Percentiles rank a stretch among this genome's conserved stretches.
phyloP scores from a whole-genome alignment of 2,113 vertebrate genomes.

The Mus spicilegus region DNA sequence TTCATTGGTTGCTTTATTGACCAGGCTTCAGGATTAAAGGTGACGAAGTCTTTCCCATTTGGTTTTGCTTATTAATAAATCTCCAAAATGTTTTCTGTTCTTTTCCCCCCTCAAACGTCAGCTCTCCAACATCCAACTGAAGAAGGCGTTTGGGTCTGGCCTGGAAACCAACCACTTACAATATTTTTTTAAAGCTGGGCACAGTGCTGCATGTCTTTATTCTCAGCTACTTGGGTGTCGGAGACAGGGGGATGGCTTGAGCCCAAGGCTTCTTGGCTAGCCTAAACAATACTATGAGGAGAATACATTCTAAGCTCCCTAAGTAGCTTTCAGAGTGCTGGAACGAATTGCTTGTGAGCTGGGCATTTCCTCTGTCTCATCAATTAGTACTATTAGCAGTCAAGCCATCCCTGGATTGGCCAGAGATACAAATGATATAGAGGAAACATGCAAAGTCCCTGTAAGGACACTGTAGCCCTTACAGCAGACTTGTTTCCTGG shows the following conservation, averaged over 20 bases:
- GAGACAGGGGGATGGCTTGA: not conserved
- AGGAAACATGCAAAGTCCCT: not conserved
- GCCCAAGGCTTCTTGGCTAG: not conserved
- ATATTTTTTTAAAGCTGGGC: not conserved
- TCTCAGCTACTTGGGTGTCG: not conserved
- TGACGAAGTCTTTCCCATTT: not conserved
- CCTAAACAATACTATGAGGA: not conserved
- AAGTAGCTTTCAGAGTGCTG: not conserved
- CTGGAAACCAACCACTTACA: slow-evolving; percentile 19
- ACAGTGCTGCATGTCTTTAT: not conserved
- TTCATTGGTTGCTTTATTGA: not conserved
- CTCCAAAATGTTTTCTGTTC: not conserved
- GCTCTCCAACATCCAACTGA: not conserved
- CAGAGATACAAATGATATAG: slow-evolving; percentile 12
- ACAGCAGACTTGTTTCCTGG: not conserved
- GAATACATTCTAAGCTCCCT: not conserved
- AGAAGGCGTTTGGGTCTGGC: slow-evolving; percentile 1
- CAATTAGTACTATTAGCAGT: not conserved
- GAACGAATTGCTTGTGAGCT: not conserved
- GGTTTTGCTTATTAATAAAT: not conserved
- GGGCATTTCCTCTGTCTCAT: not conserved
- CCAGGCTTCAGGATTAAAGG: not conserved
- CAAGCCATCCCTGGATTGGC: not conserved
- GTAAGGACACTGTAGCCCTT: not conserved
- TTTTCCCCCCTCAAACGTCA: not conserved